Evolutionary conservation across 2,888 invertebrate genomes (phyloP).

Genomic region (Gastracanthus pulcherrimus): DNA sequence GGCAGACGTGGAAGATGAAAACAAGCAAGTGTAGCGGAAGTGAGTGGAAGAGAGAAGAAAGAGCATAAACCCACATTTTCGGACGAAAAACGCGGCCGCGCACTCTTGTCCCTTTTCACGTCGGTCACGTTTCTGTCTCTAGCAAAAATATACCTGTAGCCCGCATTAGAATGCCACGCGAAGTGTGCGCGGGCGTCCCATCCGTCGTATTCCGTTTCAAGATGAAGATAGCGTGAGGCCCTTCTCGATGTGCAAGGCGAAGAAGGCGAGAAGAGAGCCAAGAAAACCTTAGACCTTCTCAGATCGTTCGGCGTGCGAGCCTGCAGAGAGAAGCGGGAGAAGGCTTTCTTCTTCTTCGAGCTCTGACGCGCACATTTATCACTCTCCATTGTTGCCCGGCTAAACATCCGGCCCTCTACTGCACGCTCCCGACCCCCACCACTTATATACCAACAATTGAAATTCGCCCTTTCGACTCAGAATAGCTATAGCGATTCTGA

Average conservation of each 20-base stretch:
- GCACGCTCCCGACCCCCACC: constrained; percentile 48
- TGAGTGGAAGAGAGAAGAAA: neutral
- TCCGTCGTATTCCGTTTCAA: constrained; percentile 74
- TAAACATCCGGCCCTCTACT: constrained; percentile 72
- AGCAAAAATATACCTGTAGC: constrained; percentile 61
- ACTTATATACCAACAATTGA: constrained; percentile 6
- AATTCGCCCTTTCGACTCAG: neutral
- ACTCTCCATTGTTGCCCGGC: constrained; percentile 72
- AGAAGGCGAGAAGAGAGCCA: constrained; percentile 55
- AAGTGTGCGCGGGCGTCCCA: constrained; percentile 68
- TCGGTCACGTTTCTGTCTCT: constrained; percentile 44
- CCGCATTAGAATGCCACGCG: constrained; percentile 71
- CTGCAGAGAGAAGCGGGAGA: constrained; percentile 1
- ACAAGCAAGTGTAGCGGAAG: neutral
- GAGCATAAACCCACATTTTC: constrained; percentile 35
- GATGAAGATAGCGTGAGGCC: constrained; percentile 72
- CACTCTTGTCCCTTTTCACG: constrained; percentile 57
- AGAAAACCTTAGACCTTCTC: neutral
- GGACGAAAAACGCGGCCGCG: constrained; percentile 34
- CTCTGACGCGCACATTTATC: constrained; percentile 73
- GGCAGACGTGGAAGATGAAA: neutral
- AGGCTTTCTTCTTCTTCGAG: constrained; percentile 52
- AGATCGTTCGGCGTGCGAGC: neutral
- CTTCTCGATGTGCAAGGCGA: constrained; percentile 59
- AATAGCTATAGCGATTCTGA: no score